Base-by-base conservation (phyloP, 2,797 vertebrate genomes). In the Carcharodon carcharias region DNA sequence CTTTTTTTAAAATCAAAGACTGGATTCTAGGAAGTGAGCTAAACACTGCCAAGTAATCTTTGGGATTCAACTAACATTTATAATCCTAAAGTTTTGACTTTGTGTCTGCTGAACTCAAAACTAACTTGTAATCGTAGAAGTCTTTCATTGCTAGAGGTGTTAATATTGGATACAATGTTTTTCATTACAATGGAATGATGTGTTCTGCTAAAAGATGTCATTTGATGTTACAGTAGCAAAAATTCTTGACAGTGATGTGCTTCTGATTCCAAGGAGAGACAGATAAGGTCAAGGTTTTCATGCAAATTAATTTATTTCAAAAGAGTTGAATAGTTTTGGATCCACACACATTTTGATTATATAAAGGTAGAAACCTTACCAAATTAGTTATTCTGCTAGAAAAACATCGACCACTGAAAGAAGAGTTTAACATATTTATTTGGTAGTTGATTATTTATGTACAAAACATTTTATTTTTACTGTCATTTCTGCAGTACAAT, bases 231-330 rank as follows among this genome's bases (percentile, higher is more conserved):
- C 94, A 95, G 94, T 95, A 95, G 69, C 94, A 95, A 95, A 7
- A 95, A 67, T 95, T 77, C 69, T 95, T 56, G 26, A 71, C 94
- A 56, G 94, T n/a, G 94, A 14, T 95, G 69, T 95, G 94, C 69
- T 77, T 95, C 50, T 73, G 67, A 77, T 77, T 73, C 67, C 50
- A 95, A 77, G 45, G 69, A 95, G 67, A 56, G 54, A 71, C 50
- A 95, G 94, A 95, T 95, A 95, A 56, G 50, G 94, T 77, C 94
- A 95, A 95, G 94, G 94, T 77, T 77, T 95, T 77, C 69, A 69
- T 54, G 45, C 23, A 73, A 71, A 73, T 95, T 77, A 95, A 95
- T 95, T 95, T 45, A 71, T 95, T 95, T 95, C 45, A 73, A 71
- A 95, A 54, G 67, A 95, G 14, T 95, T 73, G 67, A 95, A 95